phyloP scores from a whole-genome alignment of 1,140 invertebrate species.

The Hypsibius dujardini region DNA sequence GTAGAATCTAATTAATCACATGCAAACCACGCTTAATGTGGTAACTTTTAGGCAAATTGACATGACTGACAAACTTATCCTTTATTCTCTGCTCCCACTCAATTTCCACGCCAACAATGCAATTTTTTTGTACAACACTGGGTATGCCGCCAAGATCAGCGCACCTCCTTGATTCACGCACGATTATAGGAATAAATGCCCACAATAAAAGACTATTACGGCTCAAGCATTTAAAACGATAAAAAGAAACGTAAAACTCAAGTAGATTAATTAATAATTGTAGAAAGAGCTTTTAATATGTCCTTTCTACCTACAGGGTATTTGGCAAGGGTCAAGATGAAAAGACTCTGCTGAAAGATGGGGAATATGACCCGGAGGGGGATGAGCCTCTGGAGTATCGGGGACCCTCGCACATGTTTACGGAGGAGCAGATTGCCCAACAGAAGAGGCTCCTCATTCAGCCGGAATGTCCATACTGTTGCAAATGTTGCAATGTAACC shows the following conservation, averaged over 20 bases:
- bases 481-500: conserved; percentile 44
- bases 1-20: conserved; percentile 14
- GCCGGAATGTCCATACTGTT: conserved; percentile 51
- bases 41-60: conserved; percentile 12
- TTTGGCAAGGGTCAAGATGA: conserved; percentile 9
- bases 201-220: not conserved
- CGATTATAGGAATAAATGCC: too few relatives aligned
- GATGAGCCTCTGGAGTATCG: conserved; percentile 9
- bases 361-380: conserved; percentile 14
- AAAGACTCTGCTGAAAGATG: conserved; percentile 17
- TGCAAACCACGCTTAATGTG: not conserved
- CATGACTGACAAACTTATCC: conserved; percentile 3
- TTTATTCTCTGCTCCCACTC: not conserved
- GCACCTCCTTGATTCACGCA: not conserved
- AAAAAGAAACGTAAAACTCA: not conserved
- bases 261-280: not conserved
- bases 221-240: conserved; percentile 1
- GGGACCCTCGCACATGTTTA: not conserved
- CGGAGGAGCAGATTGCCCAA: not conserved
- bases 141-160: not conserved
- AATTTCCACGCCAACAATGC: not conserved
- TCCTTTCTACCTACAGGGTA: not conserved
- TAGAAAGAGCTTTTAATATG: not conserved
- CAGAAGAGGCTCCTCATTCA: conserved; percentile 27
- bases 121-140: not conserved